Percentiles rank a stretch among this genome's conserved stretches.
phyloP scores from a whole-genome alignment of 2,113 vertebrate genomes.

The Eidolon helvum region DNA sequence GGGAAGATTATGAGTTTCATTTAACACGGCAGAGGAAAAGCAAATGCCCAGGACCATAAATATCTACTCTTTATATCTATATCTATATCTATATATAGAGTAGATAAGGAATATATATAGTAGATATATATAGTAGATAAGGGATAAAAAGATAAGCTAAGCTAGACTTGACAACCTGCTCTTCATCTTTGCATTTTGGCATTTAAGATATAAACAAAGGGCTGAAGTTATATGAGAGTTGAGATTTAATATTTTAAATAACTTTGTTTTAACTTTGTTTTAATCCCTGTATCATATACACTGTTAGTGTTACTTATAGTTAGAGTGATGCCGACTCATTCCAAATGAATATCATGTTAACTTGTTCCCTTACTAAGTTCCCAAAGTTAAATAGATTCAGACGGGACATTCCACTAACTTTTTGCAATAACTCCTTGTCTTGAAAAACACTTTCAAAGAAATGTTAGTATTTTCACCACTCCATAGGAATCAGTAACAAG shows the following conservation, averaged over 20 bases:
- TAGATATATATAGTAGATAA: background rate
- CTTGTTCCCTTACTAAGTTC: background rate
- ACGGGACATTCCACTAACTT: conserved; percentile 12
- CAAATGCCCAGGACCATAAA: background rate
- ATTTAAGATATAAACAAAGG: background rate
- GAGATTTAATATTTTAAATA: background rate
- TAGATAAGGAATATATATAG: background rate
- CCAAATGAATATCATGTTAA: background rate
- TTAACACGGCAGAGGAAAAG: background rate
- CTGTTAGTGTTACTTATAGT: background rate
- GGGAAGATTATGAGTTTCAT: background rate
- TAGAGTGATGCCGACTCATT: background rate
- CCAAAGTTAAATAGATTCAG: background rate
- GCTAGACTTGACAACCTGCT: background rate
- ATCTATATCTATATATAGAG: background rate
- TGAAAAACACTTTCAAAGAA: conserved; percentile 66
- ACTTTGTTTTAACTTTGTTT: conserved; percentile 24
- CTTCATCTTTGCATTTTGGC: conserved; percentile 8
- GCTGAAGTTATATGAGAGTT: background rate
- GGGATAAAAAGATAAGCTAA: background rate
- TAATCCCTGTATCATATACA: background rate
- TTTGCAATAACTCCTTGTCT: conserved; percentile 42
- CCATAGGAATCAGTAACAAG: conserved; percentile 71
- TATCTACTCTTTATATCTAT: background rate
- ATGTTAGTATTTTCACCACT: conserved; percentile 66